Base-by-base conservation (phyloP, 2,113 vertebrate genomes). In the Microtus oregoni region DNA sequence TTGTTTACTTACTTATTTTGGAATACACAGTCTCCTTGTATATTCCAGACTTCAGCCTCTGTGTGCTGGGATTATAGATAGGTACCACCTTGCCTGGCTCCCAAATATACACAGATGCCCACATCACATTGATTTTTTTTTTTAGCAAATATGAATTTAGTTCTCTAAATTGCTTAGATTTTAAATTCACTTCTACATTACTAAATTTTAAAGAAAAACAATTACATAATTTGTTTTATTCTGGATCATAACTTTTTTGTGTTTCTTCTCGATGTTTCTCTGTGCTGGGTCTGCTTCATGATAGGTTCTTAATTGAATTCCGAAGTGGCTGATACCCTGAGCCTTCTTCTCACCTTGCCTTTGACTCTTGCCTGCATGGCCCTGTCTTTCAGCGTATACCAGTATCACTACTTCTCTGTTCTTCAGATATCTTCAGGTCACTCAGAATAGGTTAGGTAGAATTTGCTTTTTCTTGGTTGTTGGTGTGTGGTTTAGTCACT, bases 261-360 rank as follows among this genome's bases (percentile, higher is more conserved):
- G 44, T 76, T 58, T 97, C 30, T 87, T 35, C 68, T 65, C 15
- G 44, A 2, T 47, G 15, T 92, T 93, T 96, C 81, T 41, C 20
- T 88, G 35, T 58, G 38, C n/a, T 50, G 30, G 24, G 32, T 81
- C 41, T 19, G 2, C 58, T 78, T 96, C 20, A 65, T 0, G 83
- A 44, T 28, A 22, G 63, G 52, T 3, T 89, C 17, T 0, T 70
- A 5, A 22, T 7, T 91, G 72, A 68, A 30, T 83, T 41, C 68
- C 79, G 58, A 87, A 47, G 41, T 38, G 11, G 0, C 10, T 47
- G 28, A 63, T 68, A 24, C 44, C 9, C n/a, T 1, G 82, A 10
- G 13, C 11, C 7, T 1, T 6, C 19, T 0, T 7, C 50, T 47
- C 0, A 2, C 44, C 1, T 52, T n/a, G 15, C 58, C n/a, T 35